A percentile compares a stretch with the other conserved stretches of the same genome.
phyloP scores from a whole-genome alignment of 2,113 vertebrate genomes.

The Sporophila hypoxantha region DNA sequence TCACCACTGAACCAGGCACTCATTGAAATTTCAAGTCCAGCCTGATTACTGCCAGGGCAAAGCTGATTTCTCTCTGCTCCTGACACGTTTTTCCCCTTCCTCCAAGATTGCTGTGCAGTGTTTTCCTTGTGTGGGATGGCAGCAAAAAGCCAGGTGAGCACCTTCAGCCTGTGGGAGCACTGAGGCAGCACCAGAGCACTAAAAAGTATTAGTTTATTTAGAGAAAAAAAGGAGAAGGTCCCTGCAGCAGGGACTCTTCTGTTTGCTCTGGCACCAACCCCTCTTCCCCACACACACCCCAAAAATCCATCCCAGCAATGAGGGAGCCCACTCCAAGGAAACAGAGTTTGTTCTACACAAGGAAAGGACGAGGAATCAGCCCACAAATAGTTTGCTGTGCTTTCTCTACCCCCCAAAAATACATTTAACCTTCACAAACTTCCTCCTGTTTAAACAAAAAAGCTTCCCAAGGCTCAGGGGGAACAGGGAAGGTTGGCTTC shows the following conservation, averaged over 20 bases:
- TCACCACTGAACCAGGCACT: background rate
- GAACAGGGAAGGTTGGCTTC: background rate
- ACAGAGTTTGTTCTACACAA: background rate
- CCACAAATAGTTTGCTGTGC: background rate
- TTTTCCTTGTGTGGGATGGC: background rate
- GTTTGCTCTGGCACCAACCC: background rate
- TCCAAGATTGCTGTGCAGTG: rapidly evolving
- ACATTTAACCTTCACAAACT: background rate
- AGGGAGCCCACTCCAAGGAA: background rate
- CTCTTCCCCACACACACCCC: background rate
- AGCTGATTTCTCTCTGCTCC: background rate
- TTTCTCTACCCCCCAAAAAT: background rate
- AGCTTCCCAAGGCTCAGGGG: background rate
- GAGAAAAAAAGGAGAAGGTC: background rate
- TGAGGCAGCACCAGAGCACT: background rate
- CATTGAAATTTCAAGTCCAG: background rate
- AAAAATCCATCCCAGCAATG: background rate
- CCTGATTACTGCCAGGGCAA: background rate
- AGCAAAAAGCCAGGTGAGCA: background rate
- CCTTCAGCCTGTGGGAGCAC: background rate
- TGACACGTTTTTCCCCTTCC: background rate
- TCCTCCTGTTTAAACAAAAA: background rate
- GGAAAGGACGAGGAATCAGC: background rate
- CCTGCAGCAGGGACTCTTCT: background rate
- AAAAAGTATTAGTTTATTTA: background rate